A percentile compares a stretch with the other conserved stretches of the same genome.
phyloP scores from a whole-genome alignment of 2,113 vertebrate species.

The Vidua chalybeata region DNA sequence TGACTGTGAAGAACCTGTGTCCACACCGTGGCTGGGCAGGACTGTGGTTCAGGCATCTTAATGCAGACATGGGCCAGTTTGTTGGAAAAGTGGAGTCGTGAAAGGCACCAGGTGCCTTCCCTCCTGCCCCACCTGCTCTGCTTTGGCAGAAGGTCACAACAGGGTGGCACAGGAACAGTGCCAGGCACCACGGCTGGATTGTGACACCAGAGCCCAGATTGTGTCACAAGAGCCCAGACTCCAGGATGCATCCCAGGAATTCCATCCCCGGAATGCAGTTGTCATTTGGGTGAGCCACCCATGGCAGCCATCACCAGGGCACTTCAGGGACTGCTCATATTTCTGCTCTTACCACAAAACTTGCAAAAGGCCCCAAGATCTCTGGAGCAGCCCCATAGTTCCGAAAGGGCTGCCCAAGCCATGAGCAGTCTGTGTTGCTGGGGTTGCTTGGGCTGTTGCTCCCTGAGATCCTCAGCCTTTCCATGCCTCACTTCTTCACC shows the following conservation, averaged over 20 bases:
- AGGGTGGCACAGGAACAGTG: not conserved
- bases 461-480: not conserved
- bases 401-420: not conserved
- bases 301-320: not conserved
- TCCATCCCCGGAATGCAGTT: not conserved
- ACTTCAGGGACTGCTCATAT: not conserved
- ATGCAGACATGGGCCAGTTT: not conserved
- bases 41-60: not conserved
- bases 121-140: not conserved
- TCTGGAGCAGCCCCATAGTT: not conserved
- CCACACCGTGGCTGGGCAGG: accelerated
- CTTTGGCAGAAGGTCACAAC: not conserved
- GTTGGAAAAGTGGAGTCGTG: not conserved
- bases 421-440: not conserved
- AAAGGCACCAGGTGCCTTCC: not conserved
- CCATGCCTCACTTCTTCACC: not conserved
- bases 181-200: not conserved
- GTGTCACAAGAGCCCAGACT: not conserved
- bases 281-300: not conserved
- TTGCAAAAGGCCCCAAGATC: not conserved
- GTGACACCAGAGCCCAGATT: too few species aligned
- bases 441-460: not conserved
- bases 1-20: not conserved
- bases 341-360: not conserved
- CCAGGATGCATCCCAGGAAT: not conserved